Conservation (phyloP, 2,888 invertebrate genomes). For the Pyrrhia umbra region DNA sequence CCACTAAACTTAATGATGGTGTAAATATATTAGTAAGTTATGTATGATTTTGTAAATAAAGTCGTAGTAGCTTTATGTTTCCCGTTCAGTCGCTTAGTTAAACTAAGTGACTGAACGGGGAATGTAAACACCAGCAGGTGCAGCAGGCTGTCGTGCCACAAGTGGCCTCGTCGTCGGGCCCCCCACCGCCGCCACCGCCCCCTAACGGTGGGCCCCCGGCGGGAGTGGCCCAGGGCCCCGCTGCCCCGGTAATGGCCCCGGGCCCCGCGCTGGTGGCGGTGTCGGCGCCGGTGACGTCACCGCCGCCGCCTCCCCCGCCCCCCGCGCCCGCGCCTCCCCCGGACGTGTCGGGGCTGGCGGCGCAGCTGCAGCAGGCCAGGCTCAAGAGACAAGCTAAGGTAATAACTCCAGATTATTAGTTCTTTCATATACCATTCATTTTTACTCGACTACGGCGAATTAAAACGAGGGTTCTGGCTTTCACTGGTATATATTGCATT, state of each 20-base stretch:
- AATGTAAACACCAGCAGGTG: slow-evolving; percentile 40
- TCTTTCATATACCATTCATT: too few relatives aligned
- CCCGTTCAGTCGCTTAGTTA: slow-evolving; percentile 37
- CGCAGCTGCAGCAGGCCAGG: slow-evolving; percentile 96
- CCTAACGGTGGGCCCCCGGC: slow-evolving; percentile 42
- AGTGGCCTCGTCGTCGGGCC: slow-evolving; percentile 31
- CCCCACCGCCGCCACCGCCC: slow-evolving; percentile 48
- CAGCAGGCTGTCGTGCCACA: slow-evolving; percentile 26
- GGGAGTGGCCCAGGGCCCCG: slow-evolving; percentile 16
- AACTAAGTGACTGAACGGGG: slow-evolving; percentile 35
- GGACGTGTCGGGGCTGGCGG: slow-evolving; percentile 95
- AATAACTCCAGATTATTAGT: too few relatives aligned
- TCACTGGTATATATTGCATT: too few relatives aligned
- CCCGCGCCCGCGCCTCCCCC: slow-evolving; percentile 87
- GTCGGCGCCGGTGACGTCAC: slow-evolving; percentile 83
- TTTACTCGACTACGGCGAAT: too few relatives aligned
- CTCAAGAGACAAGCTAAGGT: slow-evolving; percentile 94
- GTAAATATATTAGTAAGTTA: slow-evolving; percentile 5
- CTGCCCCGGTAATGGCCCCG: slow-evolving; percentile 74
- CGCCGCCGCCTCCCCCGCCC: slow-evolving; percentile 64
- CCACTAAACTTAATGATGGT: not conserved
- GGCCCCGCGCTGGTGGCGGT: slow-evolving; percentile 70
- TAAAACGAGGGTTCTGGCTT: too few relatives aligned
- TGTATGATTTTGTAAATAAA: slow-evolving; percentile 24
- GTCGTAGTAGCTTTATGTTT: slow-evolving; percentile 1